Base-by-base conservation (phyloP, 2,113 vertebrate species). In the Solea solea region DNA sequence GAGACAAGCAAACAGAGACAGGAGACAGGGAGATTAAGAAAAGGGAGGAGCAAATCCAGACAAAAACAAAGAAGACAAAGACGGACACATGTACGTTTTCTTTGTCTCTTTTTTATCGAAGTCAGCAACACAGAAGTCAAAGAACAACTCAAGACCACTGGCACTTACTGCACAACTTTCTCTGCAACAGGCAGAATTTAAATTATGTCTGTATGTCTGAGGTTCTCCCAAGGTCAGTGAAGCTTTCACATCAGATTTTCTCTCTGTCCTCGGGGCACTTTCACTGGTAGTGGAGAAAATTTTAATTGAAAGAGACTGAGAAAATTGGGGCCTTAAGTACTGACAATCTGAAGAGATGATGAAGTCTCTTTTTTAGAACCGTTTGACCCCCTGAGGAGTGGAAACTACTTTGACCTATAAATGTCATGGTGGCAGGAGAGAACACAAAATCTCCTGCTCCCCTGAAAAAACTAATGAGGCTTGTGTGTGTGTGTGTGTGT, bases 381-480 rank as follows among this genome's bases (percentile, higher is more conserved):
- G 40, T 61, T n/a, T 64, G 62, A 76, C 75, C 63, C 63, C 57
- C 15, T 2, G 12, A 74, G 39, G 34, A 62, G 59, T 7, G 55
- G 45, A 41, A 62, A 72, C 80, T 69, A 65, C 62, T 80, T 71
- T 80, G 76, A 72, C 68, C 73, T 75, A 66, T 80, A 82, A 81
- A 84, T 82, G 84, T 83, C 77, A 85, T 12, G 7, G 59, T 41
- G 16, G 73, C 15, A 64, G 62, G 28, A 74, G 76, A 61, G 21
- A 2, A 8, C 10, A 76, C 59, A 46, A 68, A 75, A 28, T 50
- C 48, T 49, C 1, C 64, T 25, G 55, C 68, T 61, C 13, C 56
- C 34, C 28, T 12, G 55, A 62, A 64, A 64, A 63, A 51, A 25
- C 44, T 76, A 83, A 81, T 65, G 44, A 82, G 55, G 12, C 8